Evolutionary conservation across 2,888 invertebrate species (phyloP).

Genomic region (Calliopum simillimum): DNA sequence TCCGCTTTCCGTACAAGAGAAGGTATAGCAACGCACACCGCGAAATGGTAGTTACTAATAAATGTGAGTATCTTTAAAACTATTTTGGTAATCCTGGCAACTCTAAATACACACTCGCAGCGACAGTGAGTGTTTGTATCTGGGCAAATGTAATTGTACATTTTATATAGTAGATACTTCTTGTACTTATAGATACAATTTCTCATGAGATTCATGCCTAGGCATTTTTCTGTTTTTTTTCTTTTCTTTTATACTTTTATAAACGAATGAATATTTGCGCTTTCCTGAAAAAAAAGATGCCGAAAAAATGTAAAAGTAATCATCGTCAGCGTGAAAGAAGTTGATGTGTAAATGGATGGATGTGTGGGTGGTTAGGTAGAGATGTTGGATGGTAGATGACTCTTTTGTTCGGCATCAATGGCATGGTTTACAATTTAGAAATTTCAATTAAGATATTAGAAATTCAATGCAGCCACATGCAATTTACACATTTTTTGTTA

Average conservation of each 20-base stretch:
- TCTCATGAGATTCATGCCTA: constrained; percentile 6
- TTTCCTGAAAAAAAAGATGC: constrained; percentile 49
- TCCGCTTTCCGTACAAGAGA: too few relatives aligned
- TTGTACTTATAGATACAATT: constrained; percentile 28
- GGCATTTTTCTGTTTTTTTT: background rate
- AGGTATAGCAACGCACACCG: too few relatives aligned
- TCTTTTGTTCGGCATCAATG: too few relatives aligned
- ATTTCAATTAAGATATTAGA: constrained; percentile 60
- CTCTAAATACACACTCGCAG: constrained; percentile 15
- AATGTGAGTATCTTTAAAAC: too few relatives aligned
- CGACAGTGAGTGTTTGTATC: background rate
- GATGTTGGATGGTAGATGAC: background rate
- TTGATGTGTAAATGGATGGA: too few relatives aligned
- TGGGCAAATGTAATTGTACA: constrained; percentile 1
- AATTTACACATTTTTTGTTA: background rate
- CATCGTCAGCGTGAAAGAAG: background rate
- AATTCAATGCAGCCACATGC: constrained; percentile 17
- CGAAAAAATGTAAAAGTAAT: constrained; percentile 50
- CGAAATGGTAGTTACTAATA: too few relatives aligned
- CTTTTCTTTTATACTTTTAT: too few relatives aligned
- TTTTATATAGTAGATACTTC: constrained; percentile 14
- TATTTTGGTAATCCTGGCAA: too few relatives aligned
- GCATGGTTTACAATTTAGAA: constrained; percentile 49
- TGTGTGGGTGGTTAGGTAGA: too few relatives aligned
- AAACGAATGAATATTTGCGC: constrained; percentile 24